Conservation (phyloP, 2,113 vertebrate species). For the Antechinus stuartii region DNA sequence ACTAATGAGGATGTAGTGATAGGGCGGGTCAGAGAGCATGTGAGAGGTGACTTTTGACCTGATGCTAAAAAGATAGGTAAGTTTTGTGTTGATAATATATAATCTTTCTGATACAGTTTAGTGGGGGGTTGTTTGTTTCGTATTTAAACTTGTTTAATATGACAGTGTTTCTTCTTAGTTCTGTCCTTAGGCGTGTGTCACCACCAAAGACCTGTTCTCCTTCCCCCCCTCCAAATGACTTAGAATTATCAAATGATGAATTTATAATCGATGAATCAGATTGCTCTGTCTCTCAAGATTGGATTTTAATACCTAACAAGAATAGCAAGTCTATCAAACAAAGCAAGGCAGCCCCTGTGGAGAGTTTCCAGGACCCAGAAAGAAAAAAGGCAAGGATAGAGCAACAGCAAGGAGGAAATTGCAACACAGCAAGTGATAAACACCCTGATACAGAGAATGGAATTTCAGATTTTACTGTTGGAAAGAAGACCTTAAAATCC, state of each 20-base stretch:
- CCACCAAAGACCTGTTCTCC: not conserved
- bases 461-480: not conserved
- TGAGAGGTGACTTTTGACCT: not conserved
- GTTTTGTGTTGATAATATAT: constrained; percentile 35
- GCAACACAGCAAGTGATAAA: not conserved
- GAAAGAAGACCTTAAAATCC: not conserved
- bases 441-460: not conserved
- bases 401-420: constrained; percentile 11
- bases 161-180: constrained; percentile 57
- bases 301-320: constrained; percentile 79
- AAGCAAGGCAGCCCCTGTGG: constrained; percentile 11
- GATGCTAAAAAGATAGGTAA: constrained; percentile 4
- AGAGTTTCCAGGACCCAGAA: constrained; percentile 51
- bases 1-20: not conserved
- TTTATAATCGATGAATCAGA: constrained; percentile 84
- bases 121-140: not conserved
- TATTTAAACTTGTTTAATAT: constrained; percentile 37
- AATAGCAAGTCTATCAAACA: constrained; percentile 45
- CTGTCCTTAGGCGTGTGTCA: constrained; percentile 66
- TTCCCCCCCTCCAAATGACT: constrained; percentile 39
- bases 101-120: constrained; percentile 34
- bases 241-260: constrained; percentile 74
- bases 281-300: constrained; percentile 56
- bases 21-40: not conserved
- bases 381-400: constrained; percentile 53